A percentile compares a stretch with the other conserved stretches of the same genome.
phyloP scores from a whole-genome alignment of 2,113 vertebrate species.

The Platichthys stellatus region DNA sequence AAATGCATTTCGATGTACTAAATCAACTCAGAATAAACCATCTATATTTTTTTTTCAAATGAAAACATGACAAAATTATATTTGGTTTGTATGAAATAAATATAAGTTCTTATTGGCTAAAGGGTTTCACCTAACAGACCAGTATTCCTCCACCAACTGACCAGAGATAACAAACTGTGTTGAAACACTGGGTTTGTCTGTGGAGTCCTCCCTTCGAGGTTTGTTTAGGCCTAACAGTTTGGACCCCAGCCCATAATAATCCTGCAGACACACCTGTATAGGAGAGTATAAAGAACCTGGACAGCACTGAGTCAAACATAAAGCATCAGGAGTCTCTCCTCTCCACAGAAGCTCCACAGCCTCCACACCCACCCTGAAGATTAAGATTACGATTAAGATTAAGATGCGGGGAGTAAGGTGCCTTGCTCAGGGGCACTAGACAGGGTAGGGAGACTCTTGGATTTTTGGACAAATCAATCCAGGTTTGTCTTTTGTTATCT shows the following conservation, averaged over 20 bases:
- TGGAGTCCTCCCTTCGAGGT: slow-evolving; percentile 41
- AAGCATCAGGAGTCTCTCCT: slow-evolving; percentile 33
- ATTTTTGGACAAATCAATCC: too few relatives aligned
- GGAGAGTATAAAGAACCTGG: slow-evolving; percentile 54
- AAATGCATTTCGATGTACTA: too few relatives aligned
- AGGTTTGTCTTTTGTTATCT: too few relatives aligned
- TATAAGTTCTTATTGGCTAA: not conserved
- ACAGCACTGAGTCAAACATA: slow-evolving; percentile 40
- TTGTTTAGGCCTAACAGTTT: slow-evolving; percentile 27
- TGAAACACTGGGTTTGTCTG: slow-evolving; percentile 21
- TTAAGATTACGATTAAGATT: slow-evolving; percentile 7
- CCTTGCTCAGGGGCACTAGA: too few relatives aligned
- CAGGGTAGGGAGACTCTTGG: too few relatives aligned
- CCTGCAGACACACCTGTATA: slow-evolving; percentile 55
- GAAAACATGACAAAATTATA: not conserved
- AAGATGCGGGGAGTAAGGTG: too few relatives aligned
- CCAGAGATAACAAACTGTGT: not conserved
- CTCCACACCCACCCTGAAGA: slow-evolving; percentile 35
- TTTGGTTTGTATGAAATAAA: not conserved
- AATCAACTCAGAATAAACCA: not conserved
- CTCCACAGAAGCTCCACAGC: slow-evolving; percentile 21
- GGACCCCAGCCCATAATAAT: slow-evolving; percentile 44
- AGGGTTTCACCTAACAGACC: too few relatives aligned
- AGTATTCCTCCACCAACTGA: too few relatives aligned
- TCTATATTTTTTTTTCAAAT: not conserved